phyloP scores from a whole-genome alignment of 2,797 vertebrate genomes.

The Xenops minutus region DNA sequence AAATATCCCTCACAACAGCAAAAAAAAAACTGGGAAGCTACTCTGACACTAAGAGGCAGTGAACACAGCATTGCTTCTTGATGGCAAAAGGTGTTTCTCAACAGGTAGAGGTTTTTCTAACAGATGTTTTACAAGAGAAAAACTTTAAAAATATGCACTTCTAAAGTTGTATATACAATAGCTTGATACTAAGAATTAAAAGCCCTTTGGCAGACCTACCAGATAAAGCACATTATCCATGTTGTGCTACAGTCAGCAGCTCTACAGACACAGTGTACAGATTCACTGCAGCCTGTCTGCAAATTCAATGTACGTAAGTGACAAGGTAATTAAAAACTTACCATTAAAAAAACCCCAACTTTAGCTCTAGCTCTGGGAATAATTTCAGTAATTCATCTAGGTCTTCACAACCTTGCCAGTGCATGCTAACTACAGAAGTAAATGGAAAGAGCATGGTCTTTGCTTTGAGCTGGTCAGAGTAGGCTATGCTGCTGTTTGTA shows the following conservation, averaged over 20 bases:
- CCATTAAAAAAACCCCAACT: not conserved
- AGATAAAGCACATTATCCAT: not conserved
- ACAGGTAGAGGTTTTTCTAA: not conserved
- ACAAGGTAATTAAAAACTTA: not conserved
- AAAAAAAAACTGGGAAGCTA: not conserved
- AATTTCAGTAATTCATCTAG: not conserved
- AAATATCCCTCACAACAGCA: not conserved
- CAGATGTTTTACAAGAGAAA: not conserved
- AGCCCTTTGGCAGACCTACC: not conserved
- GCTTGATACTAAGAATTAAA: not conserved
- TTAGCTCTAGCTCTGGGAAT: not conserved
- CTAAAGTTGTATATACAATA: not conserved
- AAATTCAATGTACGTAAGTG: not conserved
- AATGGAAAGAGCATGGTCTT: not conserved
- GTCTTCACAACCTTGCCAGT: not conserved
- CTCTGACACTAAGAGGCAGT: not conserved
- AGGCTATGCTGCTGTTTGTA: not conserved
- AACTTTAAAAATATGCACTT: accelerated
- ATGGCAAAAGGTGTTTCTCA: not conserved
- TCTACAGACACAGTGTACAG: not conserved
- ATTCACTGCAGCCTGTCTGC: not conserved
- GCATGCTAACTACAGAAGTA: not conserved
- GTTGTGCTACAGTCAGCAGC: not conserved
- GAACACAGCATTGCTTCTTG: not conserved
- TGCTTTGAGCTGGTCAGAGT: not conserved